Evolutionary conservation across 2,113 vertebrate species (phyloP).

Genomic region (Isurus oxyrinchus): DNA sequence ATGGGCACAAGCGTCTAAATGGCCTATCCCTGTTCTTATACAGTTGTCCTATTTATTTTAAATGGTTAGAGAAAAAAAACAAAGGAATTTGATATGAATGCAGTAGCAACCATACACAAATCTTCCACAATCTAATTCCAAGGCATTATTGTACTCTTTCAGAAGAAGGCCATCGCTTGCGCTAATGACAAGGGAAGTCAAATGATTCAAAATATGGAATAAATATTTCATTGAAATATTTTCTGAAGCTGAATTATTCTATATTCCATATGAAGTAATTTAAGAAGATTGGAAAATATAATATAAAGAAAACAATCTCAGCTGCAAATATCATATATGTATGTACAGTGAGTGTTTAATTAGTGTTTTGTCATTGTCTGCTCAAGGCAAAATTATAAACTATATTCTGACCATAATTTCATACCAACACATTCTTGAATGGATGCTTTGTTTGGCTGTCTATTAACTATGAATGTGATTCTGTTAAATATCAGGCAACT

Average conservation of each 20-base stretch:
- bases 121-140: neutral
- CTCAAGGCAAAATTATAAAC: neutral
- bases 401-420: conserved; percentile 2
- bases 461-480: conserved; percentile 60
- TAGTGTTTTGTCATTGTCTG: neutral
- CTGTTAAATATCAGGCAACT: conserved; percentile 59
- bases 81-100: neutral
- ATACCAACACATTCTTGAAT: conserved; percentile 47
- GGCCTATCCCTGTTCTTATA: too few relatives aligned
- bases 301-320: neutral
- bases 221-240: neutral
- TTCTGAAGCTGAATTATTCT: neutral
- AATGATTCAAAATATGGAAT: neutral
- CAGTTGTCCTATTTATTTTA: neutral
- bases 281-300: neutral
- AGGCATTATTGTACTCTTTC: neutral
- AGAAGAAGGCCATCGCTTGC: neutral
- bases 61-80: neutral
- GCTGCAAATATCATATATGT: neutral
- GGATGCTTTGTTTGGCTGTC: conserved; percentile 52
- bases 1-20: too few relatives aligned
- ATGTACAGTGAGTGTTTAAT: neutral
- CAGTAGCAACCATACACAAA: neutral
- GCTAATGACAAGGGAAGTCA: neutral
- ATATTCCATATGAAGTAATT: neutral